These are phyloP conservation scores for Mus minutoides DNA, from an alignment of 2,797 vertebrate genomes.

Conservation along the genomic window DNA sequence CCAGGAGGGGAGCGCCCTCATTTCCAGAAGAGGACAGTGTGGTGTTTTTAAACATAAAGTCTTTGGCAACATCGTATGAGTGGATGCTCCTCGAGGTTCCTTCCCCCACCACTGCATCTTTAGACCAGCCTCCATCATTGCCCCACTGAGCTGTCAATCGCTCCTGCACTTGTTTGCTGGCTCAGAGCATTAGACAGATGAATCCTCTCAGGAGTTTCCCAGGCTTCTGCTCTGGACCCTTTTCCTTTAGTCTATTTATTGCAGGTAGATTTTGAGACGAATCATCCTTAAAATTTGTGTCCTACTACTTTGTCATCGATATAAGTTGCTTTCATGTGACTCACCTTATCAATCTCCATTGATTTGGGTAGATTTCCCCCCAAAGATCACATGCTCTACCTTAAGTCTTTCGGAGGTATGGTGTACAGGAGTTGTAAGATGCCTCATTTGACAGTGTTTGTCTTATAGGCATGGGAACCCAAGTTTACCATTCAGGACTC, in stretches of 20 bases:
- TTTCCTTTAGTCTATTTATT: background rate
- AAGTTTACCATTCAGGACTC: background rate
- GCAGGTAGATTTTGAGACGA: background rate
- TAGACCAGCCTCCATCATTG: background rate
- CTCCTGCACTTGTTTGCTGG: background rate
- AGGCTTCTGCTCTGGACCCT: background rate
- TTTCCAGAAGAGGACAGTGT: background rate
- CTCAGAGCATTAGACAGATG: fast-evolving
- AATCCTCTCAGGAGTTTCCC: background rate
- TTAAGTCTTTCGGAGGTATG: background rate
- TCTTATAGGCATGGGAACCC: background rate
- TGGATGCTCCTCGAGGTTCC: background rate
- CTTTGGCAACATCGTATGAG: too few relatives aligned
- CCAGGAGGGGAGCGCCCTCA: background rate
- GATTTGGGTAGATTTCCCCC: background rate
- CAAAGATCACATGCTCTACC: background rate
- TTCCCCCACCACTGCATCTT: fast-evolving
- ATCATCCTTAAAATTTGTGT: background rate
- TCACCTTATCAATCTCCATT: background rate
- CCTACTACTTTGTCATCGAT: background rate
- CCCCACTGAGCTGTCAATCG: too few relatives aligned
- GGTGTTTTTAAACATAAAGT: background rate
- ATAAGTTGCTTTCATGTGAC: background rate
- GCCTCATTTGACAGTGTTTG: background rate
- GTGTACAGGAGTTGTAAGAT: background rate